Conservation (phyloP, 2,797 vertebrate species). For the Columba guinea region DNA sequence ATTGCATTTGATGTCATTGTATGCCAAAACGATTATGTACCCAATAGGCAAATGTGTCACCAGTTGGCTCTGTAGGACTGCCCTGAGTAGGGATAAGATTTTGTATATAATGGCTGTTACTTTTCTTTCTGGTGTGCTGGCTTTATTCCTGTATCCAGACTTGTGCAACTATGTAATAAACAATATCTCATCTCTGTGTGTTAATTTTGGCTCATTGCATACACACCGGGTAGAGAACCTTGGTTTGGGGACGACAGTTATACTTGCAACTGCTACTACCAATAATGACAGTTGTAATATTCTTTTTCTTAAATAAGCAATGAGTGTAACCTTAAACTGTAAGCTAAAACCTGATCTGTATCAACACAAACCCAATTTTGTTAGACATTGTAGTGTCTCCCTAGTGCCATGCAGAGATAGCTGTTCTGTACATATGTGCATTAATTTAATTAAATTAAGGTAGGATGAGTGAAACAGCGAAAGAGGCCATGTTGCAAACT, state of each 20-base stretch:
- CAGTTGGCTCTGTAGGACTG: too few relatives aligned
- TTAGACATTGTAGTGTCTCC: not conserved
- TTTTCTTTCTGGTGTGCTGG: too few relatives aligned
- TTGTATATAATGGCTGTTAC: too few relatives aligned
- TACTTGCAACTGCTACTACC: not conserved
- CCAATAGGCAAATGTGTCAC: too few relatives aligned
- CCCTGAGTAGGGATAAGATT: too few relatives aligned
- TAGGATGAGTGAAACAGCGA: not conserved
- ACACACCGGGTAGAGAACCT: too few relatives aligned
- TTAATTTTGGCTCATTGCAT: too few relatives aligned
- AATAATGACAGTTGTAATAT: not conserved
- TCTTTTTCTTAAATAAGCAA: constrained; percentile 1
- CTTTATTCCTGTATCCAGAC: too few relatives aligned
- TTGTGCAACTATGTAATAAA: too few relatives aligned
- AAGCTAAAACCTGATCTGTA: not conserved
- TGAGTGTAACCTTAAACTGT: not conserved
- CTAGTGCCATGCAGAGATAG: not conserved
- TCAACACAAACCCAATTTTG: not conserved
- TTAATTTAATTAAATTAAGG: constrained; percentile 13
- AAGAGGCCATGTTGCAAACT: not conserved
- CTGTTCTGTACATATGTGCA: not conserved
- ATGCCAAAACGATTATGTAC: too few relatives aligned
- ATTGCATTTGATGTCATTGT: not conserved
- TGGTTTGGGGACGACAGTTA: too few relatives aligned
- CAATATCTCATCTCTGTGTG: too few relatives aligned